A percentile compares a stretch with the other conserved stretches of the same genome.
These are phyloP conservation scores for Bombyx mandarina DNA, from an alignment of 1,140 invertebrate species.

Conservation along the genomic window DNA sequence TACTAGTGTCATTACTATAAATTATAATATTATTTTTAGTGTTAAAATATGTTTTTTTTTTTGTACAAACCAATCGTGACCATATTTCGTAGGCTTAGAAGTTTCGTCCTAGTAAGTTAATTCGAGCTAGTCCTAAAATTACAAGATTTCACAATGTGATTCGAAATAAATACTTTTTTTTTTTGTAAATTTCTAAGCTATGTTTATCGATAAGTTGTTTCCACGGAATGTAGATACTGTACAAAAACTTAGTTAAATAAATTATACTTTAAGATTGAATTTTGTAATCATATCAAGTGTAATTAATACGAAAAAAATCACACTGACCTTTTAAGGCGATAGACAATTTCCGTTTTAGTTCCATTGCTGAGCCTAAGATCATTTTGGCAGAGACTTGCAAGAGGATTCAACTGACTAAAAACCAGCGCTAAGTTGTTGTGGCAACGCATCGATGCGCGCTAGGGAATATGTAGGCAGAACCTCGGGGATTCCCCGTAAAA, in stretches of 20 bases:
- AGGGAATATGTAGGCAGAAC: too few species aligned
- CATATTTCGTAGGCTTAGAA: slow-evolving; percentile 46
- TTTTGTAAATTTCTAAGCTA: slow-evolving; percentile 27
- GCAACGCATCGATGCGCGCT: too few species aligned
- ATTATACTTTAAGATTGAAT: slow-evolving; percentile 53
- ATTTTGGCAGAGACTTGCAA: too few species aligned
- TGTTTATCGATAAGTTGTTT: slow-evolving; percentile 38
- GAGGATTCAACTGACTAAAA: too few species aligned
- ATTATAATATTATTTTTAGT: slow-evolving; percentile 21
- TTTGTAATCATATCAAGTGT: slow-evolving; percentile 63
- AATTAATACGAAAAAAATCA: too few species aligned
- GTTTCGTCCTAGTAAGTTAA: slow-evolving; percentile 64
- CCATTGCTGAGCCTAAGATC: too few species aligned
- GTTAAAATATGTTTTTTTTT: slow-evolving; percentile 21
- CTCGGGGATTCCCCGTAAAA: too few species aligned
- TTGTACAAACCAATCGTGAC: slow-evolving; percentile 55
- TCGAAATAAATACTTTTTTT: too few species aligned
- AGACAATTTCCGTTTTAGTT: too few species aligned
- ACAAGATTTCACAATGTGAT: slow-evolving; percentile 15
- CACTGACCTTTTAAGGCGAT: too few species aligned
- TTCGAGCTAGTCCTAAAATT: slow-evolving; percentile 66
- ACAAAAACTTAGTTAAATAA: slow-evolving; percentile 43
- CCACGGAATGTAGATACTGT: slow-evolving; percentile 63
- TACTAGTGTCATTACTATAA: slow-evolving; percentile 20
- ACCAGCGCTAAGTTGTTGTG: too few species aligned